Evolutionary conservation across 2,797 vertebrate species (phyloP).

Genomic region (Poeciliopsis infans): DNA sequence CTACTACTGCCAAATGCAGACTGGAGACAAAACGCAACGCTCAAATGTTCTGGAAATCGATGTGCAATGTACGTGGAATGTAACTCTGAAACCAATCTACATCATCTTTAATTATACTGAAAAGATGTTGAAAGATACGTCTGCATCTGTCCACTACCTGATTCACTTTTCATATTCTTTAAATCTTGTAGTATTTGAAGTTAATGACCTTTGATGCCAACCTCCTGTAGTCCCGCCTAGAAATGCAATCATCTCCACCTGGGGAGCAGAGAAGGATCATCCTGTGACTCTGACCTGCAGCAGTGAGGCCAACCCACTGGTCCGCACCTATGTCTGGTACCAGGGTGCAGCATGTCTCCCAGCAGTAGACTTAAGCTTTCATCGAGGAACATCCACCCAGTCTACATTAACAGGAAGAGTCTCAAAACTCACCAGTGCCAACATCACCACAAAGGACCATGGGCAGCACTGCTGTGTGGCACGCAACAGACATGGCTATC

Average conservation of each 20-base stretch:
- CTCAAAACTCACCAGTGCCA: conserved; percentile 31
- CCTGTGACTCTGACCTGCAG: conserved; percentile 68
- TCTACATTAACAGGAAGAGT: conserved; percentile 13
- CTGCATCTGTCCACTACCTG: not conserved
- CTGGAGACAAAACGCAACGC: conserved; percentile 37
- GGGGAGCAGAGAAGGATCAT: not conserved
- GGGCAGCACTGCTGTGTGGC: conserved; percentile 67
- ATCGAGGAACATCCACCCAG: conserved; percentile 11
- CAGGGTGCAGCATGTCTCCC: conserved; percentile 51
- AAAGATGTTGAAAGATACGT: not conserved
- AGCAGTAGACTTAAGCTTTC: conserved; percentile 41
- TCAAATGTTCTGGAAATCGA: conserved; percentile 48
- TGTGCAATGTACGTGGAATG: conserved; percentile 63
- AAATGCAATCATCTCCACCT: conserved; percentile 31
- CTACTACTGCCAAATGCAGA: conserved; percentile 66
- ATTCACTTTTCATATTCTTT: not conserved
- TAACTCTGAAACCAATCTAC: not conserved
- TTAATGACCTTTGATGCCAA: not conserved
- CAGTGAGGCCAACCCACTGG: conserved; percentile 72
- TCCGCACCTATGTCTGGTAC: conserved; percentile 63
- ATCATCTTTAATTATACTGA: not conserved
- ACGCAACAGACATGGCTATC: conserved; percentile 63
- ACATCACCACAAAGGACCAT: conserved; percentile 11
- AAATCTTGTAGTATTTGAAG: not conserved
- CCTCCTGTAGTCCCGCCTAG: conserved; percentile 59